phyloP scores from a whole-genome alignment of 1,140 invertebrate species.

The Zeugodacus cucurbitae region DNA sequence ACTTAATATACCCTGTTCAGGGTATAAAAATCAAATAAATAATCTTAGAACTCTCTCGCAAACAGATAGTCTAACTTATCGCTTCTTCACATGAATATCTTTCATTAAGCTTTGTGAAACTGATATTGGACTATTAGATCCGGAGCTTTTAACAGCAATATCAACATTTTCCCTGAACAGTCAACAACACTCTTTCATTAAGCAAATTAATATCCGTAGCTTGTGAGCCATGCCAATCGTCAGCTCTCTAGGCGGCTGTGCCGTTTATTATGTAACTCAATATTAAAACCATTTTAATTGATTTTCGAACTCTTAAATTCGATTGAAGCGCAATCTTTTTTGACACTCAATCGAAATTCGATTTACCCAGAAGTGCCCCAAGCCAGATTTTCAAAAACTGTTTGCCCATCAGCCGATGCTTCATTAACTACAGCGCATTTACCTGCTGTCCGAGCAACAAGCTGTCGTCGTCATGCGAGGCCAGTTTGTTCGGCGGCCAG shows the following conservation, averaged over 20 bases:
- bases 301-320: conserved; percentile 1
- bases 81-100: too few relatives aligned
- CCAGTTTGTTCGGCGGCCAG: background rate
- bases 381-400: background rate
- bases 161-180: too few relatives aligned
- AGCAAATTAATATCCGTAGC: too few relatives aligned
- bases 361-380: background rate
- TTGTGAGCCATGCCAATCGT: too few relatives aligned
- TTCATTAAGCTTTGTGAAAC: too few relatives aligned
- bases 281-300: background rate
- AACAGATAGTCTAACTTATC: too few relatives aligned
- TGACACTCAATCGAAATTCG: background rate
- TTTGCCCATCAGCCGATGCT: conserved; percentile 19
- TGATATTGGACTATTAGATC: too few relatives aligned
- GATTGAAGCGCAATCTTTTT: conserved; percentile 4
- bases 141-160: too few relatives aligned
- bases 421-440: conserved; percentile 26
- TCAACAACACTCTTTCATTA: too few relatives aligned
- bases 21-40: too few relatives aligned
- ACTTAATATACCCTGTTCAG: too few relatives aligned
- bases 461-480: background rate
- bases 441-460: conserved; percentile 22
- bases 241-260: background rate
- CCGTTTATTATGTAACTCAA: background rate
- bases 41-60: too few relatives aligned